Conservation (phyloP, 2,797 vertebrate genomes). For the Tamandua tetradactyla region DNA sequence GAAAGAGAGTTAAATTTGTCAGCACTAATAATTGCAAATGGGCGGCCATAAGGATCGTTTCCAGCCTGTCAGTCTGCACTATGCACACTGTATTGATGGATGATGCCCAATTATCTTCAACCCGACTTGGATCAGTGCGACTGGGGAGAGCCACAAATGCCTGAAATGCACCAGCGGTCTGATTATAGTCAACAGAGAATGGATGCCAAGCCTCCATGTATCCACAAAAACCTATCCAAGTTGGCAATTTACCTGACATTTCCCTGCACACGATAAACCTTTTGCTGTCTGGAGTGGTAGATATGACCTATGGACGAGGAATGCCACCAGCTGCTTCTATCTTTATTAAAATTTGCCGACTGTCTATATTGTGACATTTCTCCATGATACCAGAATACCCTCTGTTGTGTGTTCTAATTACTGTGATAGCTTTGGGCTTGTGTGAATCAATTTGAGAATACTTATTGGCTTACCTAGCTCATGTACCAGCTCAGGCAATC, state of each 20-base stretch:
- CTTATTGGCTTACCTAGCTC: background rate
- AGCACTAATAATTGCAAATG: slow-evolving; percentile 45
- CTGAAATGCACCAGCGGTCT: slow-evolving; percentile 67
- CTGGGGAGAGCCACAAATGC: slow-evolving; percentile 55
- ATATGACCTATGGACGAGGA: background rate
- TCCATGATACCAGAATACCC: background rate
- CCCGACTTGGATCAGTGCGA: slow-evolving; percentile 63
- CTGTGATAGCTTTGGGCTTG: background rate
- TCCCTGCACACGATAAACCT: slow-evolving; percentile 40
- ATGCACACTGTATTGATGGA: slow-evolving; percentile 58
- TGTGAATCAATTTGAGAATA: slow-evolving; percentile 1
- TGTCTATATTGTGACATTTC: background rate
- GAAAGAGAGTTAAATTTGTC: slow-evolving; percentile 14
- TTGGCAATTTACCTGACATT: slow-evolving; percentile 65
- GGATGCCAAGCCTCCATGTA: slow-evolving; percentile 53
- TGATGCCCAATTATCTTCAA: slow-evolving; percentile 60
- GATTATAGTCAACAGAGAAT: slow-evolving; percentile 46
- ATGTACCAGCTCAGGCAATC: background rate
- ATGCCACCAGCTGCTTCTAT: slow-evolving; percentile 31
- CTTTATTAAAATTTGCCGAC: background rate
- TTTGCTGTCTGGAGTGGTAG: slow-evolving; percentile 47
- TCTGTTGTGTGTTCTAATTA: background rate
- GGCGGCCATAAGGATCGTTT: slow-evolving; percentile 65
- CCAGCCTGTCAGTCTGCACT: slow-evolving; percentile 68
- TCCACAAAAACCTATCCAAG: slow-evolving; percentile 72